Evolutionary conservation across 2,797 vertebrate genomes (phyloP).

Genomic region (Scyliorhinus canicula): DNA sequence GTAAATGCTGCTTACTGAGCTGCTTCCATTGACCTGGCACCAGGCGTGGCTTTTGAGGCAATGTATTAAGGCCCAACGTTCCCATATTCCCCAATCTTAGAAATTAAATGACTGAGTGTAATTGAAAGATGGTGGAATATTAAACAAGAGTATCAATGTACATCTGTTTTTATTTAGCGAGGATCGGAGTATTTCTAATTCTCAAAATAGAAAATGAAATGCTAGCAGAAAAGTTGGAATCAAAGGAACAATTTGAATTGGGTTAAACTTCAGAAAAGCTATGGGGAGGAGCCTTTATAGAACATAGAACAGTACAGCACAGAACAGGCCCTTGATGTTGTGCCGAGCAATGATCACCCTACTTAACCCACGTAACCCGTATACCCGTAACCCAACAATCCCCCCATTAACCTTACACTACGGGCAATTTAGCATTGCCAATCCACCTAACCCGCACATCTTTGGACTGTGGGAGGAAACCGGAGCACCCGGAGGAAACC

Average conservation of each 20-base stretch:
- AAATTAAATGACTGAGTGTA: background rate
- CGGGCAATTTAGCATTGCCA: too few relatives aligned
- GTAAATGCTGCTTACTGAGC: background rate
- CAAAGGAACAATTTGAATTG: background rate
- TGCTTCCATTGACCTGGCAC: background rate
- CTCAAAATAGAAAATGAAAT: background rate
- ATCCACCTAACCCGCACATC: too few relatives aligned
- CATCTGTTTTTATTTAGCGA: background rate
- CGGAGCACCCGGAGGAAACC: too few relatives aligned
- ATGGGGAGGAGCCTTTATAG: background rate
- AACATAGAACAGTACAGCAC: too few relatives aligned
- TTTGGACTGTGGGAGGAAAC: too few relatives aligned
- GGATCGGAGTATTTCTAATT: background rate
- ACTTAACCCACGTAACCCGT: too few relatives aligned
- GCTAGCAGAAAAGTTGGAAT: background rate
- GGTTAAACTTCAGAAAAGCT: background rate
- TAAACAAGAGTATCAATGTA: background rate
- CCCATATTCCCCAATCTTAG: background rate
- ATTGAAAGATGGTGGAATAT: background rate
- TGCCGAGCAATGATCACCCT: too few relatives aligned
- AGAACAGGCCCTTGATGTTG: too few relatives aligned
- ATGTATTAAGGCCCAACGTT: background rate
- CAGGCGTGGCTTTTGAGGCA: background rate
- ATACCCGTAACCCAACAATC: too few relatives aligned
- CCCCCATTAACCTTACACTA: too few relatives aligned